These are phyloP conservation scores for Onthophagus sagittarius DNA, from an alignment of 2,888 invertebrate genomes.

Conservation along the genomic window DNA sequence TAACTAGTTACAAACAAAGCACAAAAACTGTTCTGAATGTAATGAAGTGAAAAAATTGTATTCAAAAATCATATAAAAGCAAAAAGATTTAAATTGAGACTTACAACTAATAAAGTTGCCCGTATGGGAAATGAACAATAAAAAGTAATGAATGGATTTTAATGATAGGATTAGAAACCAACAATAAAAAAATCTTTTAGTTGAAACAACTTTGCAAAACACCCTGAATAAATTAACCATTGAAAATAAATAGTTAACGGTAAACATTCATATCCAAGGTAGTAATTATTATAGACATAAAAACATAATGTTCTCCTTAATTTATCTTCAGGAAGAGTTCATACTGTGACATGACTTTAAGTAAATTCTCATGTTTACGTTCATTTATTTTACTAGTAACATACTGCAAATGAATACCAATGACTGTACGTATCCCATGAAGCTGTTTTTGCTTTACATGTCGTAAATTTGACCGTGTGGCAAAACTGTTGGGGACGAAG, in stretches of 20 bases:
- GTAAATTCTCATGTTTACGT: neutral
- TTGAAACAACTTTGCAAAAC: too few relatives aligned
- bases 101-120: too few relatives aligned
- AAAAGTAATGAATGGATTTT: too few relatives aligned
- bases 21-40: too few relatives aligned
- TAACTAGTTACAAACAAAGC: too few relatives aligned
- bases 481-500: neutral
- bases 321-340: neutral
- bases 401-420: neutral
- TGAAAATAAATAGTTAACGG: neutral
- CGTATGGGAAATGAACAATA: too few relatives aligned
- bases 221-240: neutral
- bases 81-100: too few relatives aligned
- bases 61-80: too few relatives aligned
- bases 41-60: too few relatives aligned
- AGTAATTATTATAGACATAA: neutral
- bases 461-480: neutral
- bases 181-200: too few relatives aligned
- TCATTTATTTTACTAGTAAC: neutral
- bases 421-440: neutral
- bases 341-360: neutral
- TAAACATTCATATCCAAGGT: neutral
- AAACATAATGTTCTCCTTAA: neutral
- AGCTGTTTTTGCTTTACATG: neutral
- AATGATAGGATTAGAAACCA: too few relatives aligned